Evolutionary conservation across 2,888 invertebrate species (phyloP), one percentile per base, ranked within the genome.

Genomic region (Mimachlamys varia): DNA sequence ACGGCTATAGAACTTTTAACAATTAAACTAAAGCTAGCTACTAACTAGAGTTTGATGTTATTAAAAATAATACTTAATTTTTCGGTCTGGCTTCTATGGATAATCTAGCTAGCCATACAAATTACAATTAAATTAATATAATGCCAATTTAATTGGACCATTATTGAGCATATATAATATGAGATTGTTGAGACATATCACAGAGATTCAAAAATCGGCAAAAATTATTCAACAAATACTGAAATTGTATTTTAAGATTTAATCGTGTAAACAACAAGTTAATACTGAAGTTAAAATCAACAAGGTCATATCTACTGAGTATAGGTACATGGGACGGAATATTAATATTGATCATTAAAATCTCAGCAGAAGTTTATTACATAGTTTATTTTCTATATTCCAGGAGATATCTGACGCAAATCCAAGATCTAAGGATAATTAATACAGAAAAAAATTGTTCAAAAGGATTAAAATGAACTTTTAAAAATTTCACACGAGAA

Each of bases 191-290:
- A 13, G 33, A 27, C 7, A 7, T 53, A 76, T 76, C 33, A 76
- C 33, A 76, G 76, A 76, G 76, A 76, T 76, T 76, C 76, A 76
- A 76, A 13, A 33, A 76, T 76, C 33, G 62, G 27, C 76, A 76
- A 76, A 76, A 76, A 19, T 58, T 22, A 58, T 19, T 3, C 10
- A 58, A 22, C 22, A 22, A 19, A 22, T 19, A 58, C 58, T 22
- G 7, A 58, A 22, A 22, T 12, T 15, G 12, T 7, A 33, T 10
- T 76, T 76, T 76, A 53, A 76, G 27, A 76, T 76, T 76, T 27
- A 76, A 76, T 76, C 62, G 27, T 76, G 62, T 76, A 76, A 76
- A 76, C 27, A 33, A 10, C 2, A 33, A 76, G 22, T 76, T 76
- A 76, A 76, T 76, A 76, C 76, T 76, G 76, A 76, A 33, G 76